These are phyloP conservation scores for Pseudolaguvia tuberculata DNA, from an alignment of 2,113 vertebrate genomes.

Conservation along the genomic window DNA sequence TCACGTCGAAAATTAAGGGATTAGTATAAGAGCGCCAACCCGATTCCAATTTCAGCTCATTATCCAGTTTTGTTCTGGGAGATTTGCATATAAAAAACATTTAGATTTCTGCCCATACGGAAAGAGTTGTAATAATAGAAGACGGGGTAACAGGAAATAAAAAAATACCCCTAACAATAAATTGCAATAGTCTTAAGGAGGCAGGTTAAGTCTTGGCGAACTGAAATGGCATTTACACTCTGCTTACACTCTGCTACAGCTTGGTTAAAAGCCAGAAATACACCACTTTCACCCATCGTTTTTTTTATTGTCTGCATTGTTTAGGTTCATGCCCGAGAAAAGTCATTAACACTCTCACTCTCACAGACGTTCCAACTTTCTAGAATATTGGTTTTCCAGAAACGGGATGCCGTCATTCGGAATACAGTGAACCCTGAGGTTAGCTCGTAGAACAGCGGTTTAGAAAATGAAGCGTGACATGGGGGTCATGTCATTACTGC, in stretches of 20 bases:
- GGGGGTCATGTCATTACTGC: background rate
- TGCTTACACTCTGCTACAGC: background rate
- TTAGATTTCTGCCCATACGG: background rate
- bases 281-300: background rate
- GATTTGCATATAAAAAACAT: background rate
- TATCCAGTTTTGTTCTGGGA: background rate
- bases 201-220: background rate
- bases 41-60: background rate
- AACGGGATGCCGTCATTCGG: background rate
- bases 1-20: conserved; percentile 9
- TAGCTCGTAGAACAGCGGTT: conserved; percentile 1
- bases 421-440: background rate
- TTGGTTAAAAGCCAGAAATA: background rate
- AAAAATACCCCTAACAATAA: too few relatives aligned
- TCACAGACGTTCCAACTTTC: conserved; percentile 2
- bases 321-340: background rate
- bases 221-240: background rate
- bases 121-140: background rate
- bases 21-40: background rate
- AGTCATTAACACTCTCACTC: conserved; percentile 6
- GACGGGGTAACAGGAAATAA: background rate
- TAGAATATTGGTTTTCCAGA: conserved; percentile 1
- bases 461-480: conserved; percentile 3
- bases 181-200: background rate
- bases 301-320: background rate